Conservation (phyloP, 2,797 vertebrate genomes). For the Pseudotriccus pelzelni region DNA sequence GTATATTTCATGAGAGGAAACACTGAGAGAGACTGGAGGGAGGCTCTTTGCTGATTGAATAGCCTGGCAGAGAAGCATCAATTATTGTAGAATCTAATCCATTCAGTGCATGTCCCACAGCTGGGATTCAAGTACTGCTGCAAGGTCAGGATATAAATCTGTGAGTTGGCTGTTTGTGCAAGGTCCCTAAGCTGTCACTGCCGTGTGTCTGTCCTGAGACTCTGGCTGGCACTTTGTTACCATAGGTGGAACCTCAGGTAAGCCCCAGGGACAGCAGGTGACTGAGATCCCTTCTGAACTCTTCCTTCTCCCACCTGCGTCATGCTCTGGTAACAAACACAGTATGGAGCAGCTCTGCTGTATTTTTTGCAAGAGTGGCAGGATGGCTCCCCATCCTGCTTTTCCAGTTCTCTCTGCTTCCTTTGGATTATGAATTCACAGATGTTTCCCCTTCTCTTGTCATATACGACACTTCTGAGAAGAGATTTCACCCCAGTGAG, state of each 20-base stretch:
- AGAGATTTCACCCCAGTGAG: neutral
- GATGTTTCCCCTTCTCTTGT: neutral
- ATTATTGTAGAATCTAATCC: neutral
- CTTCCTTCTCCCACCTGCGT: neutral
- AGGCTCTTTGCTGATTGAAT: neutral
- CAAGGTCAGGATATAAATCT: neutral
- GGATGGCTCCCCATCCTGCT: neutral
- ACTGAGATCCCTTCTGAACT: neutral
- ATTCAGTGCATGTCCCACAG: neutral
- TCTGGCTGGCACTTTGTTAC: neutral
- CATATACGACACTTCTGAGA: neutral
- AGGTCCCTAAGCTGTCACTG: neutral
- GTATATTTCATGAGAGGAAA: neutral
- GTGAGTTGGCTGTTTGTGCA: neutral
- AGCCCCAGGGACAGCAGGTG: neutral
- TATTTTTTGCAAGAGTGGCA: neutral
- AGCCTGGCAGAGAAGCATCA: neutral
- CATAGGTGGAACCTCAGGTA: neutral
- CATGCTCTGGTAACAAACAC: neutral
- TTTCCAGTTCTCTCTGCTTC: neutral
- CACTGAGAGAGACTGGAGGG: neutral
- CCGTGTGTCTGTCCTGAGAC: neutral
- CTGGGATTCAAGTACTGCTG: neutral
- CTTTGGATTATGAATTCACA: neutral
- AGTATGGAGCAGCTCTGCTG: neutral